phyloP scores from a whole-genome alignment of 2,797 vertebrate genomes.

The Myiothlypis chrysogaster region DNA sequence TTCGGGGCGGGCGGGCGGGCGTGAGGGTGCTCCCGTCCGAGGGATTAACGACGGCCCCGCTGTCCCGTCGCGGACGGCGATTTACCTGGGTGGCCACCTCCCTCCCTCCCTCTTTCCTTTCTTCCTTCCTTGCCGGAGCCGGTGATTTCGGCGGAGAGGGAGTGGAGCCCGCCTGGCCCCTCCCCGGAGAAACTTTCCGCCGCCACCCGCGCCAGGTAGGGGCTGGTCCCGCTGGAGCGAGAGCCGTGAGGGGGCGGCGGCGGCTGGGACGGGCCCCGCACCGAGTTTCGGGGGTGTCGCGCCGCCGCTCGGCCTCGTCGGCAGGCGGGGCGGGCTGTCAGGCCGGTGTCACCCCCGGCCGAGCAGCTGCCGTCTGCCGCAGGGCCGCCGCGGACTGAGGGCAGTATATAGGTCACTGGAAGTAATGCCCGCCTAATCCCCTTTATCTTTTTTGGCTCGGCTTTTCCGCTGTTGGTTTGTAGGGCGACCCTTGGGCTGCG shows the following conservation, averaged over 20 bases:
- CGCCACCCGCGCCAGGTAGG: constrained; percentile 1
- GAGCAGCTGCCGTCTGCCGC: neutral
- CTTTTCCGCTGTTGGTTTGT: constrained; percentile 12
- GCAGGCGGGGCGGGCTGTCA: neutral
- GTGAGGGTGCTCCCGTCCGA: neutral
- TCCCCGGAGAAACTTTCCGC: neutral
- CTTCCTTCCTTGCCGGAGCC: neutral
- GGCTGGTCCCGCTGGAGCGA: neutral
- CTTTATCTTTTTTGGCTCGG: constrained; percentile 58
- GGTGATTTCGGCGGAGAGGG: neutral
- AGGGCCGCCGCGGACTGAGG: neutral
- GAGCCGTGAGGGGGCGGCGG: neutral
- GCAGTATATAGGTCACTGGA: constrained; percentile 74
- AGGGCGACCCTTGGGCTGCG: neutral
- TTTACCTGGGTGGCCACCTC: neutral
- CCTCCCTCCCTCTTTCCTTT: neutral
- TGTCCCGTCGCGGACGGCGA: neutral
- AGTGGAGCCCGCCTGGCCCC: neutral
- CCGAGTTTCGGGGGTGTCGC: neutral
- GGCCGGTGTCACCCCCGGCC: neutral
- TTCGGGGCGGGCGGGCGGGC: neutral
- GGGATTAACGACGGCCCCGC: neutral
- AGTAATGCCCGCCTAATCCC: constrained; percentile 75
- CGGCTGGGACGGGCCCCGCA: neutral
- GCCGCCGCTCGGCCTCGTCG: neutral